A percentile compares a stretch with the other conserved stretches of the same genome.
phyloP scores from a whole-genome alignment of 2,888 invertebrate genomes.

The Oithona nana region DNA sequence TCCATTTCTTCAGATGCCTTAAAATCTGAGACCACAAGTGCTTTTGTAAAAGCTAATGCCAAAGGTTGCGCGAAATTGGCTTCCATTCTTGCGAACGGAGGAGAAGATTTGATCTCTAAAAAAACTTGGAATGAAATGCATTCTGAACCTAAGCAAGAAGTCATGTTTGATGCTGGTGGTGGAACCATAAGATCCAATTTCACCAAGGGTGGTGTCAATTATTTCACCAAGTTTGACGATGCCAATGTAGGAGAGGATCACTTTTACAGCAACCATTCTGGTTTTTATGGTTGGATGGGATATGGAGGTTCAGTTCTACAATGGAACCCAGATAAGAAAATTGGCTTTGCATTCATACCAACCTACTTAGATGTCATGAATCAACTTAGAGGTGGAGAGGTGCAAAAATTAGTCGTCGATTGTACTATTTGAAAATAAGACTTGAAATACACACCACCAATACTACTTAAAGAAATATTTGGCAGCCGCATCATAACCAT shows the following conservation, averaged over 20 bases:
- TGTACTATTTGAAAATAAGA: too few species aligned
- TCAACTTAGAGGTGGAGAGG: too few species aligned
- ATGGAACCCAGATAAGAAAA: constrained; percentile 4
- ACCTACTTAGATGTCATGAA: too few species aligned
- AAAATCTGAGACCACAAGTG: neutral
- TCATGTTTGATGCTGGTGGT: neutral
- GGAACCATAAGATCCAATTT: neutral
- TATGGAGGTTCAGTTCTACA: constrained; percentile 7
- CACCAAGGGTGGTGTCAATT: neutral
- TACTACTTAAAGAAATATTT: too few species aligned
- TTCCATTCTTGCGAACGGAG: neutral
- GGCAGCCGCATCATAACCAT: too few species aligned
- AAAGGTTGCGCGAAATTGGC: constrained; percentile 7
- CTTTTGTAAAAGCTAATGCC: neutral
- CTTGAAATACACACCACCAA: too few species aligned
- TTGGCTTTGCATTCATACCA: constrained; percentile 2
- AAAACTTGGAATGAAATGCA: constrained; percentile 11
- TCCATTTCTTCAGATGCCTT: too few species aligned
- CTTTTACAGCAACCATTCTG: neutral
- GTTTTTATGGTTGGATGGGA: constrained; percentile 9
- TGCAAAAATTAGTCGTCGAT: too few species aligned
- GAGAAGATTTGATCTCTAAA: neutral
- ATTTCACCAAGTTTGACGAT: neutral
- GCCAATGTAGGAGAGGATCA: neutral
- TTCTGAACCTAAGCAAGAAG: constrained; percentile 13